Evolutionary conservation across 2,797 vertebrate genomes (phyloP).

Genomic region (Trichosurus vulpecula): DNA sequence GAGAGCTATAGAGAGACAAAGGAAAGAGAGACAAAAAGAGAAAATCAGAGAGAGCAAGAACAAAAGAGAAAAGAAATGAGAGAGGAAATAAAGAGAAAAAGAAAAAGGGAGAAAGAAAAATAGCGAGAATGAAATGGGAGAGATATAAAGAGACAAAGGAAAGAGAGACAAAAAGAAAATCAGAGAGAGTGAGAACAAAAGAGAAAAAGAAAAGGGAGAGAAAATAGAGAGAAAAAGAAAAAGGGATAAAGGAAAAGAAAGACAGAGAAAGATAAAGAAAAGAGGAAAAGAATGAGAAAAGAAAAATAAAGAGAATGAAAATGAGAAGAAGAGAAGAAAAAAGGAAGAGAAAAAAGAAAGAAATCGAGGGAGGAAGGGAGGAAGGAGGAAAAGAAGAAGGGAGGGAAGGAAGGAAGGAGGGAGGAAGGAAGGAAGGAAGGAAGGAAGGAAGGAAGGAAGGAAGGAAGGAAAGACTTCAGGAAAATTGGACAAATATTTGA

Average conservation of each 20-base stretch:
- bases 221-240: background rate
- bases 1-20: too few relatives aligned
- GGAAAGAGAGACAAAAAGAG: too few relatives aligned
- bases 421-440: background rate
- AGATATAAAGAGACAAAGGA: background rate
- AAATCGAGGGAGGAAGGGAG: too few relatives aligned
- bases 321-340: too few relatives aligned
- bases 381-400: too few relatives aligned
- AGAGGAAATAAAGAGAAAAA: background rate
- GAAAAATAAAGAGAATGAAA: too few relatives aligned
- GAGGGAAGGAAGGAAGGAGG: too few relatives aligned
- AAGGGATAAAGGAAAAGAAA: background rate
- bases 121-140: background rate
- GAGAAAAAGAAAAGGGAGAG: background rate
- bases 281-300: too few relatives aligned
- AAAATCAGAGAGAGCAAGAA: too few relatives aligned
- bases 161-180: background rate
- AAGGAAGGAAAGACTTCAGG: background rate
- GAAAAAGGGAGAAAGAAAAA: too few relatives aligned
- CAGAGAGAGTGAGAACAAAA: background rate
- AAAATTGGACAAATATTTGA: constrained; percentile 5
- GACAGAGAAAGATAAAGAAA: too few relatives aligned
- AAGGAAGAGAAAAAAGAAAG: too few relatives aligned
- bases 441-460: background rate
- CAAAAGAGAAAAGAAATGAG: background rate